A percentile compares a stretch with the other conserved stretches of the same genome.
Conservation (phyloP, 2,797 vertebrate genomes). For the Trachops cirrhosus region DNA sequence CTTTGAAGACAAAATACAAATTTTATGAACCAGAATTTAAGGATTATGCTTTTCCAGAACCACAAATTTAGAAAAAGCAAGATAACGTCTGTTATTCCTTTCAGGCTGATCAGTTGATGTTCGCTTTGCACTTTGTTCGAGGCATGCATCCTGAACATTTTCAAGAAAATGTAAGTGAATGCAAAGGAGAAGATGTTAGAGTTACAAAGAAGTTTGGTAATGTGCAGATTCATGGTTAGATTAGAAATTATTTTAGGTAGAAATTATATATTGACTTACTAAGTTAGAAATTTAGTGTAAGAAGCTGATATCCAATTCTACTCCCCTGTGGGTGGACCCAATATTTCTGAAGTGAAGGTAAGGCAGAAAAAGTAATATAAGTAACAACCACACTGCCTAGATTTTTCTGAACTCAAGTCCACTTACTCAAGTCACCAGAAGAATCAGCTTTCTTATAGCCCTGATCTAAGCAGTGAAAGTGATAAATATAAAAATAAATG, state of each 20-base stretch:
- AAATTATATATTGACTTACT: background rate
- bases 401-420: background rate
- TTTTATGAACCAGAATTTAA: conserved; percentile 6
- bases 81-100: conserved; percentile 64
- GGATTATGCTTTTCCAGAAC: background rate
- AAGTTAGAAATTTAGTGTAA: background rate
- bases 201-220: background rate
- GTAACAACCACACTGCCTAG: background rate
- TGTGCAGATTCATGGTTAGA: background rate
- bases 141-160: conserved; percentile 95
- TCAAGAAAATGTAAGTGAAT: conserved; percentile 92
- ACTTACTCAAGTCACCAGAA: background rate
- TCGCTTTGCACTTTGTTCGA: conserved; percentile 95
- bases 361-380: background rate
- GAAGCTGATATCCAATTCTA: background rate
- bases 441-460: background rate
- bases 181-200: background rate
- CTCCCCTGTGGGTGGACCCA: background rate
- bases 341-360: background rate
- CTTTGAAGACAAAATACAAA: background rate
- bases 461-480: background rate
- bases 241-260: conserved; percentile 1
- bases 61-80: conserved; percentile 3
- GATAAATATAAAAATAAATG: background rate
- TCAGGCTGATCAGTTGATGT: conserved; percentile 96